phyloP scores from a whole-genome alignment of 2,113 vertebrate species.

The Gymnocephalus cernua region DNA sequence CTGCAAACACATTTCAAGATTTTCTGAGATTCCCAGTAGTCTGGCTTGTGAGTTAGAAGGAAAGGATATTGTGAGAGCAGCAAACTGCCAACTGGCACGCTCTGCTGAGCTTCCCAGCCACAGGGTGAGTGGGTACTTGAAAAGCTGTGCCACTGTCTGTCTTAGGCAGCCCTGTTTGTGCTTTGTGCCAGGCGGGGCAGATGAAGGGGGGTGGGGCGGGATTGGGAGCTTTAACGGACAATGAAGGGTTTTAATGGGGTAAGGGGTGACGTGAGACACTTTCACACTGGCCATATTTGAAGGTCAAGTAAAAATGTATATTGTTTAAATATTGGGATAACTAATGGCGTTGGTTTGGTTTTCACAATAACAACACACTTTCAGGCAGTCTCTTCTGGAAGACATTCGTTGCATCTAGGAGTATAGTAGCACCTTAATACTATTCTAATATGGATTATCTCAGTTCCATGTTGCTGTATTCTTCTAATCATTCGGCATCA shows the following conservation, averaged over 20 bases:
- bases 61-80: slow-evolving; percentile 46
- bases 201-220: not conserved
- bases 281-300: slow-evolving; percentile 17
- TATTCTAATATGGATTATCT: not conserved
- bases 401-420: not conserved
- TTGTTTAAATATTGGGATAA: not conserved
- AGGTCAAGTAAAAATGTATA: not conserved
- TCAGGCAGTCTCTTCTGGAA: not conserved
- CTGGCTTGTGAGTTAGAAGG: slow-evolving; percentile 52
- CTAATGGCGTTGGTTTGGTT: not conserved
- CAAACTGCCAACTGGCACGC: slow-evolving; percentile 63
- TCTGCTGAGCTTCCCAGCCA: slow-evolving; percentile 65
- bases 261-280: slow-evolving; percentile 28
- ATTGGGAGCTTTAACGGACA: slow-evolving; percentile 54
- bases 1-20: slow-evolving; percentile 36
- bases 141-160: slow-evolving; percentile 64
- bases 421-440: not conserved
- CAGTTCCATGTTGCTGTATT: not conserved
- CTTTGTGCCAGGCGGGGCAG: slow-evolving; percentile 57
- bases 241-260: slow-evolving; percentile 59
- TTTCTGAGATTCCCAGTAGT: slow-evolving; percentile 50
- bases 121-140: slow-evolving; percentile 68
- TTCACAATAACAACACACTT: not conserved
- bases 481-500: not conserved
- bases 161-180: slow-evolving; percentile 60